Evolutionary conservation across 1,140 invertebrate genomes (phyloP), one percentile per base, ranked within the genome.

Genomic region (Scylla paramamosain): DNA sequence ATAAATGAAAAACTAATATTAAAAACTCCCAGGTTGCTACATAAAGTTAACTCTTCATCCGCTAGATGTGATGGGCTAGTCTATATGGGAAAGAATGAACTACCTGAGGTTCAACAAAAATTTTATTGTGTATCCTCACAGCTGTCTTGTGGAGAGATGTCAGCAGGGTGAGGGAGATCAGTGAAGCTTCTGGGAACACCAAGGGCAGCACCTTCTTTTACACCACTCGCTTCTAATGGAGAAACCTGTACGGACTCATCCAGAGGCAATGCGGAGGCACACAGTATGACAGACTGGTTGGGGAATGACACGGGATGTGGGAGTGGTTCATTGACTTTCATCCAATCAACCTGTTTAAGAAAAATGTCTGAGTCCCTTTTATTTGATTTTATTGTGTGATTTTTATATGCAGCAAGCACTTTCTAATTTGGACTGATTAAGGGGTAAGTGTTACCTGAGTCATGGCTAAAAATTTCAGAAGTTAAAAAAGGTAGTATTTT

Each of bases 341-440:
- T 93, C 91, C 91, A 93, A 14, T 93, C 91, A 29, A 93, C 91
- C 91, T 93, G 91, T 46, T 6, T 46, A 14, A 0, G n/a, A 92
- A 77, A 82, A 48, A 48, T 59, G 10, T 59, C 0, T 28, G 67
- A 7, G 7, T 67, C 4, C 10, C 10, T 4, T 67, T 67, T 14
- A 52, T 52, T 52, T 52, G 6, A 52, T 14, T 14, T 14, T 7
- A 52, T 6, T 52, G 6, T 52, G 6, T 52, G 48, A 52, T 52
- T 52, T 6, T 52, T n/a, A n/a, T n/a, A n/a, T 52, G 48, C 14
- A 14, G 48, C 14, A 52, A 52, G 14, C 6, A 52, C 6, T 52
- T 14, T 52, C 14, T 14, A 6, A 6, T 52, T 52, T 52, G 14
- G 48, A 6, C 48, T 14, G 48, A 14, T 52, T 14, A 52, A 14